Evolutionary conservation across 2,888 invertebrate species (phyloP).

Genomic region (Dynastes maya): DNA sequence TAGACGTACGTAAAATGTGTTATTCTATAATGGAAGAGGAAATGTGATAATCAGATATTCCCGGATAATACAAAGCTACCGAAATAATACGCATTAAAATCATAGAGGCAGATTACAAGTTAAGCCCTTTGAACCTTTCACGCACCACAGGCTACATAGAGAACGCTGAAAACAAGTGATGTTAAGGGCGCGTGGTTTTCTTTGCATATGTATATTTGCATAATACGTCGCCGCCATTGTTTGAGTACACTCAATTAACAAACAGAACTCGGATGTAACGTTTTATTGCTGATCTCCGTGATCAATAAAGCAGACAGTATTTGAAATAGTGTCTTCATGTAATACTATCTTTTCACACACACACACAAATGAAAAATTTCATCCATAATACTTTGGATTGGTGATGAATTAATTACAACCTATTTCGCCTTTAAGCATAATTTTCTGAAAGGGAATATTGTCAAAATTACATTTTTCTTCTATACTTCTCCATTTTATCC

Average conservation of each 20-base stretch:
- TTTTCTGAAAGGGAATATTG: too few species aligned
- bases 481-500: too few species aligned
- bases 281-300: neutral
- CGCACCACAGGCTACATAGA: constrained; percentile 64
- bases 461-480: too few species aligned
- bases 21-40: constrained; percentile 48
- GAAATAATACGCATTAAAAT: constrained; percentile 71
- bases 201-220: constrained; percentile 43
- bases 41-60: constrained; percentile 54
- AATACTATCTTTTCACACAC: too few species aligned
- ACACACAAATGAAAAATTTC: too few species aligned
- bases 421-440: too few species aligned
- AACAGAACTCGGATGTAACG: constrained; percentile 19
- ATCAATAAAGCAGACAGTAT: neutral
- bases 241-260: constrained; percentile 69
- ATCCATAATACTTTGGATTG: too few species aligned
- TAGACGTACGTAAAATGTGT: constrained; percentile 36
- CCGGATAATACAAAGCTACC: constrained; percentile 56
- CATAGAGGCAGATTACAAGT: constrained; percentile 66
- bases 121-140: constrained; percentile 69
- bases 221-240: constrained; percentile 62
- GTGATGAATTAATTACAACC: too few species aligned
- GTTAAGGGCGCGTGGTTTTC: constrained; percentile 40
- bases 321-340: too few species aligned
- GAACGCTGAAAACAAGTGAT: constrained; percentile 52